Base-by-base conservation (phyloP, 2,888 invertebrate species). In the Sisyra terminalis region DNA sequence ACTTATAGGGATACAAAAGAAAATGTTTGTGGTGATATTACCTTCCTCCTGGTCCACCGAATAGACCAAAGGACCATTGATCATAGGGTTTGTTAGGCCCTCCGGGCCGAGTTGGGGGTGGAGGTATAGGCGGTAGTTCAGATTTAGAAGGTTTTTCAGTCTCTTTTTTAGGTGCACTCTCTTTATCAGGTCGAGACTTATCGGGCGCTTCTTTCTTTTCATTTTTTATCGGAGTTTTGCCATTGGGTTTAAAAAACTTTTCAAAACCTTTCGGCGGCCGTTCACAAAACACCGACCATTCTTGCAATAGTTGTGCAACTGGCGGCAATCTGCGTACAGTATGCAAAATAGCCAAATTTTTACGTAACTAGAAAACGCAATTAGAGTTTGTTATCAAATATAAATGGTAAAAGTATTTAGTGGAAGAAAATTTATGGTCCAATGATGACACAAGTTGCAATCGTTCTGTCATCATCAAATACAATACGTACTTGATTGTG, bases 201-300 rank as follows among this genome's bases (percentile, higher is more conserved):
- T 50, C 56, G 55, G 69, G 69, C 6, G 55, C 50, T 38, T 64
- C 60, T 55, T 70, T 70, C 50, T 59, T 55, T 2, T 55, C 45
- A 18, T 46, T 38, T 29, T 47, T 49, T 45, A 51, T 46, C 29
- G 50, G 30, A 40, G 51, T 44, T 40, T 68, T 63, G 49, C 63
- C 57, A 32, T 65, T 59, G 7, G 78, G 79, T 55, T 79, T 75
- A 53, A 87, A 93, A 60, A 84, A 92, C 56, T 93, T 92, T 57
- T 90, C 93, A 61, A 93, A 93, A 1, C 93, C 93, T 63, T 90
- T 90, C 0, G 92, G 92, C 10, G 85, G 81, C 54, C 83, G 80
- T 52, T 82, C 77, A 55, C 82, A 80, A 51, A 85, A 70, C 44
- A 70, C 48, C 49, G 58, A 62, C 67, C 70, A 82, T 52, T 80